phyloP scores from a whole-genome alignment of 1,140 invertebrate genomes.

The Vanessa tameamea region DNA sequence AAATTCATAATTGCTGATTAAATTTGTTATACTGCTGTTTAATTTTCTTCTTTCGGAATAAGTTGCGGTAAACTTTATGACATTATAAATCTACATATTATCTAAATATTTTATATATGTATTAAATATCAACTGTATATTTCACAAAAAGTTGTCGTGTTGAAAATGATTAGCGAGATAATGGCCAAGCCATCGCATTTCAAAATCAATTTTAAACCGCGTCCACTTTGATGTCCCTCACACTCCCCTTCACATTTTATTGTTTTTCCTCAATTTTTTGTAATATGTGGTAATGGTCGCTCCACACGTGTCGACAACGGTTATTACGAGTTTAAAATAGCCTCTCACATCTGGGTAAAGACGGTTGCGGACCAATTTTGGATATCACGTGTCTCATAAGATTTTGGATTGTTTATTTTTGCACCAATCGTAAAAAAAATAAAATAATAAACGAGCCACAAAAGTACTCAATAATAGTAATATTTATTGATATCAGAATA shows the following conservation, averaged over 20 bases:
- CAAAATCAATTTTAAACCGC: constrained; percentile 62
- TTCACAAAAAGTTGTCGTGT: too few relatives aligned
- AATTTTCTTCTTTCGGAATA: too few relatives aligned
- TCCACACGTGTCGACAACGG: constrained; percentile 76
- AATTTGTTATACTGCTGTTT: too few relatives aligned
- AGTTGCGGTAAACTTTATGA: too few relatives aligned
- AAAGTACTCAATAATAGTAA: too few relatives aligned
- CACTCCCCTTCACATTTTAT: constrained; percentile 62
- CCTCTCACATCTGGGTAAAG: constrained; percentile 61
- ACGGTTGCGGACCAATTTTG: constrained; percentile 59
- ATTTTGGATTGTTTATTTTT: constrained; percentile 39
- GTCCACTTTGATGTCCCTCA: constrained; percentile 55
- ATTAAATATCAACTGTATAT: too few relatives aligned
- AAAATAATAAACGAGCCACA: too few relatives aligned
- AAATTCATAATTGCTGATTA: too few relatives aligned
- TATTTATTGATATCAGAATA: too few relatives aligned
- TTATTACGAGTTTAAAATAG: constrained; percentile 81
- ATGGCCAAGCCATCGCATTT: constrained; percentile 6
- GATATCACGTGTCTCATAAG: constrained; percentile 50
- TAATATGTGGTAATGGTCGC: constrained; percentile 79
- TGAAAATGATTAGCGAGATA: not conserved
- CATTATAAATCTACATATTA: too few relatives aligned
- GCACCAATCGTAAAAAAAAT: not conserved
- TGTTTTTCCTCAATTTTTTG: constrained; percentile 77
- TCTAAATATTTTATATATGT: too few relatives aligned